phyloP scores from a whole-genome alignment of 2,113 vertebrate species.

The Seriola dumerili region DNA sequence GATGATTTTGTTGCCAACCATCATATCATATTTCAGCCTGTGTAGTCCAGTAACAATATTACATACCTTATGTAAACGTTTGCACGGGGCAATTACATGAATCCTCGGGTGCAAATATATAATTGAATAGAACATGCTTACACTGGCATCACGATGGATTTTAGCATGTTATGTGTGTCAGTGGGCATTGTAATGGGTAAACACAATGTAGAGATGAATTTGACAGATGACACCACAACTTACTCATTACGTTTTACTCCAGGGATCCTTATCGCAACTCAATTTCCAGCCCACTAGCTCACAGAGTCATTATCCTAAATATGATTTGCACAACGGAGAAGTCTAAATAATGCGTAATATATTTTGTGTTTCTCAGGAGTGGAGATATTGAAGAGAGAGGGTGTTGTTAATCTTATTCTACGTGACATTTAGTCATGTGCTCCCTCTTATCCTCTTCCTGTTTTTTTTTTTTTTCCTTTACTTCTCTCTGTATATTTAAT shows the following conservation, averaged over 20 bases:
- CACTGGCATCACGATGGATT: constrained; percentile 30
- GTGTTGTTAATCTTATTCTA: constrained; percentile 58
- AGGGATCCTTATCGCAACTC: constrained; percentile 50
- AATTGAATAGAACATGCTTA: constrained; percentile 61
- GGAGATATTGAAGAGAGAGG: constrained; percentile 10
- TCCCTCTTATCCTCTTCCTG: neutral
- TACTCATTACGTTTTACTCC: constrained; percentile 54
- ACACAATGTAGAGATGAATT: constrained; percentile 47
- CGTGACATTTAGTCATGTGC: constrained; percentile 26
- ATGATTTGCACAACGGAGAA: constrained; percentile 40
- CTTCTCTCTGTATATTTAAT: constrained; percentile 50
- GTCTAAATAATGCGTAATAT: constrained; percentile 57
- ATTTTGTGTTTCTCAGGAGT: constrained; percentile 47
- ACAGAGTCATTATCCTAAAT: constrained; percentile 52
- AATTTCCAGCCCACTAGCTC: constrained; percentile 51
- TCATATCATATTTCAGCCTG: constrained; percentile 26
- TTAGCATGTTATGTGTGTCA: constrained; percentile 49
- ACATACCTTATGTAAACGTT: constrained; percentile 4
- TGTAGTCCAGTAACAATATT: constrained; percentile 2
- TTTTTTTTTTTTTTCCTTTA: neutral
- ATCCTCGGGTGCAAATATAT: constrained; percentile 40
- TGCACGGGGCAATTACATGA: constrained; percentile 15
- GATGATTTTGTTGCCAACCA: constrained; percentile 3
- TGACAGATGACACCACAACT: constrained; percentile 65
- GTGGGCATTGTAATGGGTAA: constrained; percentile 37